Conservation (phyloP, 2,888 invertebrate genomes). For the Trichopoda pennipes region DNA sequence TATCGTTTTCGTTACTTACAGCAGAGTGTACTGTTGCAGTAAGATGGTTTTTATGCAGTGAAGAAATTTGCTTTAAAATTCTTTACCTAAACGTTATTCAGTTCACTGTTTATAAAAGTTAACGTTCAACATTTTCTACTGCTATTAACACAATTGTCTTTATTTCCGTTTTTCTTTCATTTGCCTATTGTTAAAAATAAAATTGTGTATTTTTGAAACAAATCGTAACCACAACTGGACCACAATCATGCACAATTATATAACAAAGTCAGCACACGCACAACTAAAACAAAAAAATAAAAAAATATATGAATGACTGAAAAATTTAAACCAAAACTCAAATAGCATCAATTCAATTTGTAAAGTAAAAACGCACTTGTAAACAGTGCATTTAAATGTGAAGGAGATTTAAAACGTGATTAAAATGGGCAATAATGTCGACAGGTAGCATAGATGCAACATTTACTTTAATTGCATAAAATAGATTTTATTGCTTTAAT, state of each 20-base stretch:
- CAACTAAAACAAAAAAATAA: neutral
- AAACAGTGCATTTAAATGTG: constrained; percentile 50
- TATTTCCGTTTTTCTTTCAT: constrained; percentile 19
- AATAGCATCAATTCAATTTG: constrained; percentile 50
- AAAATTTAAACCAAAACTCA: constrained; percentile 31
- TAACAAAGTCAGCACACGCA: constrained; percentile 59
- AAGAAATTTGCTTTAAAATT: too few relatives aligned
- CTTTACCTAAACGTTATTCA: too few relatives aligned
- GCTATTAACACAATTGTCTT: constrained; percentile 53
- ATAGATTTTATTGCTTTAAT: neutral
- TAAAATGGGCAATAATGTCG: constrained; percentile 51
- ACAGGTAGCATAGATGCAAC: neutral
- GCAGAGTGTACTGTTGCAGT: too few relatives aligned
- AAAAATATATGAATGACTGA: neutral
- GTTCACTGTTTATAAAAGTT: constrained; percentile 34
- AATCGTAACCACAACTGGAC: constrained; percentile 62
- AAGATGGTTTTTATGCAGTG: too few relatives aligned
- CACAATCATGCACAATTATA: constrained; percentile 45
- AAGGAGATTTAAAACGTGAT: constrained; percentile 62
- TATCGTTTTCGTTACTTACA: too few relatives aligned
- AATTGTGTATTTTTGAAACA: constrained; percentile 62
- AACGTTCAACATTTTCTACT: constrained; percentile 47
- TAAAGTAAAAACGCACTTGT: constrained; percentile 28
- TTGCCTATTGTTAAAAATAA: constrained; percentile 56
- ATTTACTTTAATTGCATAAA: neutral